Evolutionary conservation across 1,140 invertebrate genomes (phyloP).

Genomic region (Zaprionus capensis): DNA sequence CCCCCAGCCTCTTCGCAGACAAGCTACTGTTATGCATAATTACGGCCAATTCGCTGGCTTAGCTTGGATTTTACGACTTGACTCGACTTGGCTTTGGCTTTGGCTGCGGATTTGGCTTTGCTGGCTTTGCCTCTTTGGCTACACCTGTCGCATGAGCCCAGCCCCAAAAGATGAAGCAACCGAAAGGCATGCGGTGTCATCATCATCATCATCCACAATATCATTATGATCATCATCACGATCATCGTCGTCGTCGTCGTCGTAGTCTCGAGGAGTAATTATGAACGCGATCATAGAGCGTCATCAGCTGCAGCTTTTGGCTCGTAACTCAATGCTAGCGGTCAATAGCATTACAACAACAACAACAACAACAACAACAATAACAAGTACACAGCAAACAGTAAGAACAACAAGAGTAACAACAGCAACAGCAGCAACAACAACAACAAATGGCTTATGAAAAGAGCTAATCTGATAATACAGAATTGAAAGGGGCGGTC

Average conservation of each 20-base stretch:
- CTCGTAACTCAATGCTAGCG: slow-evolving; percentile 75
- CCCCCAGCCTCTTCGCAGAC: no score
- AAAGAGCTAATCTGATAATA: slow-evolving; percentile 82
- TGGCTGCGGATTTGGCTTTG: not conserved
- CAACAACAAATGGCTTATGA: slow-evolving; percentile 69
- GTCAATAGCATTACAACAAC: slow-evolving; percentile 66
- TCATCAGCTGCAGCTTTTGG: slow-evolving; percentile 37
- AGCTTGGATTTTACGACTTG: slow-evolving; percentile 27
- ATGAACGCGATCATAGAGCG: slow-evolving; percentile 55
- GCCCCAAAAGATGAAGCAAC: slow-evolving; percentile 5
- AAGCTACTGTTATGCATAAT: slow-evolving; percentile 39
- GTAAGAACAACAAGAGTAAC: slow-evolving; percentile 7
- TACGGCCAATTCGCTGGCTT: slow-evolving; percentile 40
- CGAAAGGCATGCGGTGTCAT: slow-evolving; percentile 7
- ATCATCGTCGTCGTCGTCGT: not conserved
- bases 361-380: slow-evolving; percentile 28
- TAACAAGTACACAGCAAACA: slow-evolving; percentile 12
- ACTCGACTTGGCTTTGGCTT: not conserved
- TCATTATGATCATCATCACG: slow-evolving; percentile 2
- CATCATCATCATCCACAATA: slow-evolving; percentile 1
- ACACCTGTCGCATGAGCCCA: slow-evolving; percentile 38
- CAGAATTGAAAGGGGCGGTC: slow-evolving; percentile 81
- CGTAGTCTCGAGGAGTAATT: slow-evolving; percentile 28
- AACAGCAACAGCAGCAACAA: slow-evolving; percentile 19
- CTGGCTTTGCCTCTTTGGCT: slow-evolving; percentile 12